phyloP scores from a whole-genome alignment of 2,113 vertebrate species.

The Heterotis niloticus region DNA sequence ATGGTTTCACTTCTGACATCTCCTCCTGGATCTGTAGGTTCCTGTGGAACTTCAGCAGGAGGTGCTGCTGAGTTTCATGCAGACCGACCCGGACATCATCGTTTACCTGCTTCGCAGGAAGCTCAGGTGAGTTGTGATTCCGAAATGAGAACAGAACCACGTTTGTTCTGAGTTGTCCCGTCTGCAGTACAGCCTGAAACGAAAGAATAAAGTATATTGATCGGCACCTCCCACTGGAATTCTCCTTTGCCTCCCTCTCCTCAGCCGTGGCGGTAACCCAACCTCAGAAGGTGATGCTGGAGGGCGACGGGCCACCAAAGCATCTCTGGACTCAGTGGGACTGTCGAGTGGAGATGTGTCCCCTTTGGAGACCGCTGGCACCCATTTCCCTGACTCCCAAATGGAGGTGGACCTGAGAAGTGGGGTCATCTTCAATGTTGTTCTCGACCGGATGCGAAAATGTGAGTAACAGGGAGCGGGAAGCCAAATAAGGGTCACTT shows the following conservation, averaged over 20 bases:
- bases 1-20: background rate
- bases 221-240: background rate
- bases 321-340: constrained; percentile 58
- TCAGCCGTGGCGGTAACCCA: constrained; percentile 45
- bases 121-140: constrained; percentile 53
- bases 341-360: constrained; percentile 61
- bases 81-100: constrained; percentile 84
- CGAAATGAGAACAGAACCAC: background rate
- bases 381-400: constrained; percentile 47
- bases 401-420: constrained; percentile 51
- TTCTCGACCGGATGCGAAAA: constrained; percentile 59
- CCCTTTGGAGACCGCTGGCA: constrained; percentile 50
- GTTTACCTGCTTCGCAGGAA: constrained; percentile 84
- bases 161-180: too few relatives aligned
- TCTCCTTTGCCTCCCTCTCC: too few relatives aligned
- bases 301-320: constrained; percentile 52
- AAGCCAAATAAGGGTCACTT: too few relatives aligned
- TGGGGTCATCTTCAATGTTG: constrained; percentile 62
- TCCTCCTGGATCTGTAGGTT: constrained; percentile 59
- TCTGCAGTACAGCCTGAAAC: background rate
- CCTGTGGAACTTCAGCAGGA: constrained; percentile 76
- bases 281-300: constrained; percentile 34
- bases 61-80: constrained; percentile 80
- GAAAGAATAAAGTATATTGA: background rate
- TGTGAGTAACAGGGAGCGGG: constrained; percentile 34